Evolutionary conservation across 2,113 vertebrate genomes (phyloP), one percentile per base, ranked within the genome.

Genomic region (Lonchura striata): DNA sequence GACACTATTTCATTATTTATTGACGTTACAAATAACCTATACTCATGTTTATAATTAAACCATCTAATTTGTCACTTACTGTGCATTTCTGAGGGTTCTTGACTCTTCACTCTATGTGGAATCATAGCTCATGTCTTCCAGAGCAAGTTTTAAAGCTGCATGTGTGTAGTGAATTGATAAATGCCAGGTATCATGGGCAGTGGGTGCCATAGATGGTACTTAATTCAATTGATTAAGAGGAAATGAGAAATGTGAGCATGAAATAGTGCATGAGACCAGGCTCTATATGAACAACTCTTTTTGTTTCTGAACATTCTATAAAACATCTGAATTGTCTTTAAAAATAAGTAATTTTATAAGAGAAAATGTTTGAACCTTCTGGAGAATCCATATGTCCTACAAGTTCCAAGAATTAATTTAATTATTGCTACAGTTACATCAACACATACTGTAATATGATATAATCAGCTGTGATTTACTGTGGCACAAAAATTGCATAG

Each of bases 381-480:
- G 77, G 59, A 79, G 88, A 90, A 88, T 64, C 70, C 37, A 33
- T 82, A 63, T 78, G 71, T 57, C 80, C 86, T 68, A 65, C 15
- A 76, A 50, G 57, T 82, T 94, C 70, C 81, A 84, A 81, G 84
- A 96, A 89, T 92, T 15, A 94, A 76, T 82, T 80, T 79, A 77
- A 85, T 90, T 77, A 92, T 95, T 90, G 37, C 68, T 85, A 94
- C 93, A 60, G 92, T 96, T 94, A 96, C 94, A 84, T 79, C 86
- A 88, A 95, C 84, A 91, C 53, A 86, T 94, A 76, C 41, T 84
- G 59, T 59, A 87, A 90, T 82, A 86, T 80, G 66, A 96, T 82
- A 88, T 80, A 92, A 96, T 95, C 56, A 95, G 53, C 90, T 93
- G 83, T 86, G 78, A 94, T 94, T 85, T 85, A 44, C 60, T 74